These are phyloP conservation scores for Meda fulgida DNA, from an alignment of 2,797 vertebrate species.

Conservation along the genomic window DNA sequence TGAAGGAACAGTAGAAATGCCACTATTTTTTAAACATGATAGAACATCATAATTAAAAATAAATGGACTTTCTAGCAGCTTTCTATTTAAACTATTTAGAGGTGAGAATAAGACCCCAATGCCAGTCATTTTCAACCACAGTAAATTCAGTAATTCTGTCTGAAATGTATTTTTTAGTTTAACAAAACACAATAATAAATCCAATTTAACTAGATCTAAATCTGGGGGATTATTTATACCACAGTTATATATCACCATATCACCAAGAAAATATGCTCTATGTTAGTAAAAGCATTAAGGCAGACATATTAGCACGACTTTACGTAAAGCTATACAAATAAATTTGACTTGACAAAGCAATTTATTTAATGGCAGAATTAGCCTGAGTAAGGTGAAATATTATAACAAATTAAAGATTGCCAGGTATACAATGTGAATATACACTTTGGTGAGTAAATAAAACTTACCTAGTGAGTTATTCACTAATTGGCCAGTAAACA, in stretches of 20 bases:
- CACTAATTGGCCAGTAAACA: not conserved
- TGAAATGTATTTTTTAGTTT: no score
- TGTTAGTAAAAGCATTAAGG: not conserved
- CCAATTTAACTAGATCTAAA: not conserved
- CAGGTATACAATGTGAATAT: not conserved
- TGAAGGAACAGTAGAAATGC: not conserved
- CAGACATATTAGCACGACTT: not conserved
- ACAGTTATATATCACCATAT: not conserved
- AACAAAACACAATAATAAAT: not conserved
- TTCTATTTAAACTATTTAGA: not conserved
- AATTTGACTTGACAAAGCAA: not conserved
- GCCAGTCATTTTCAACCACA: not conserved
- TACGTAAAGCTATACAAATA: not conserved
- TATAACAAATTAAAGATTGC: not conserved
- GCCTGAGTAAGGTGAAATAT: not conserved
- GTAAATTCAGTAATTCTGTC: not conserved
- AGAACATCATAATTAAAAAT: not conserved
- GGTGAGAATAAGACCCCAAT: not conserved
- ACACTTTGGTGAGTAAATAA: not conserved
- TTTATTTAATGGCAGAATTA: not conserved
- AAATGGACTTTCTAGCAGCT: not conserved
- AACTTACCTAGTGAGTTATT: not conserved
- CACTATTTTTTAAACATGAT: not conserved
- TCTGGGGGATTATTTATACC: not conserved
- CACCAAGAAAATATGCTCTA: not conserved